Percentiles rank a stretch among this genome's conserved stretches.
Evolutionary conservation across 2,797 vertebrate species (phyloP).

Genomic region (Miichthys miiuy): DNA sequence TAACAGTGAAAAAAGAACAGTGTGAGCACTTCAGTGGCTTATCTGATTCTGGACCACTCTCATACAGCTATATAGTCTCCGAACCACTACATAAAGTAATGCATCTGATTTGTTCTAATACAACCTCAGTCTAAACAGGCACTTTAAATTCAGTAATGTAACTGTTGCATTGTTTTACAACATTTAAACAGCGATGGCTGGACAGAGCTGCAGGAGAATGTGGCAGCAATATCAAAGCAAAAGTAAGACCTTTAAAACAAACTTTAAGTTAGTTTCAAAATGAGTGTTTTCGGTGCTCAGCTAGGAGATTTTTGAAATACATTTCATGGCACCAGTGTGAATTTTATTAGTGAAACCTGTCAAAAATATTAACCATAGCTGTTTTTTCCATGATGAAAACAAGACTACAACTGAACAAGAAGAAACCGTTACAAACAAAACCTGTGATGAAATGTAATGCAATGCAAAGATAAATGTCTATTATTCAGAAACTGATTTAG

Average conservation of each 20-base stretch:
- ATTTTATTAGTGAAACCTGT: background rate
- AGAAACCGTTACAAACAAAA: background rate
- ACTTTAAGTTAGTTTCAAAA: background rate
- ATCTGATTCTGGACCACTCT: background rate
- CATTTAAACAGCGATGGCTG: too few species aligned
- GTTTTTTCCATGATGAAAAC: background rate
- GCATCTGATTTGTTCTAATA: background rate
- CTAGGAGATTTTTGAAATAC: background rate
- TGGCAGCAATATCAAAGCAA: background rate
- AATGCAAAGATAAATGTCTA: slow-evolving; percentile 6
- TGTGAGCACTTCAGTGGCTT: background rate
- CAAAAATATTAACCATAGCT: background rate
- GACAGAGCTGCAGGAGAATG: background rate
- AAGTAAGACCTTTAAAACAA: background rate
- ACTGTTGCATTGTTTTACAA: background rate
- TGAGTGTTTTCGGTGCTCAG: background rate
- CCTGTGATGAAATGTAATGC: slow-evolving; percentile 4
- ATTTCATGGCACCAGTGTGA: background rate
- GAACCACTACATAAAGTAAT: background rate
- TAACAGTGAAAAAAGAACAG: background rate
- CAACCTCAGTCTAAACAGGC: background rate
- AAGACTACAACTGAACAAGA: background rate
- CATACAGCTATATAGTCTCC: background rate
- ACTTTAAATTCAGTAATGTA: background rate
- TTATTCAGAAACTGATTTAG: slow-evolving; percentile 8